Conservation (phyloP, 2,113 vertebrate species). For the Rynchops niger region DNA sequence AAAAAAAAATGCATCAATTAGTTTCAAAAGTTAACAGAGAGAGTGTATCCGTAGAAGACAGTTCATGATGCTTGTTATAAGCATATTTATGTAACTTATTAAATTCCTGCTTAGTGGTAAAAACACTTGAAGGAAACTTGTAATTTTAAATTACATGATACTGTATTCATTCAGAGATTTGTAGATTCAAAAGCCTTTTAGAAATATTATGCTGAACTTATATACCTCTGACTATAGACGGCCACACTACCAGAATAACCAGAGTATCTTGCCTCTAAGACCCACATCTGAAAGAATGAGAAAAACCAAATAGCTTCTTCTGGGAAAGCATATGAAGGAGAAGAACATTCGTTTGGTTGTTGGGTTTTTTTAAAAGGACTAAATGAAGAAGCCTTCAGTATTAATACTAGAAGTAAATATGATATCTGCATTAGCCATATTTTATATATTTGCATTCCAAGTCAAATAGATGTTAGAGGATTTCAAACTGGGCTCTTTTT, state of each 20-base stretch:
- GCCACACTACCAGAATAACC: not conserved
- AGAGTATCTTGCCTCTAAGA: not conserved
- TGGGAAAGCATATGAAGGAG: not conserved
- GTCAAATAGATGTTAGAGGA: accelerated
- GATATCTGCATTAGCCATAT: not conserved
- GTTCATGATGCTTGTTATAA: not conserved
- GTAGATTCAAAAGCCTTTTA: not conserved
- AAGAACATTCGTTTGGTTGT: accelerated
- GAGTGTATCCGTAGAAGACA: not conserved
- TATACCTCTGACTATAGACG: not conserved
- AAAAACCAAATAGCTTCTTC: not conserved
- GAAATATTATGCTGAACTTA: not conserved
- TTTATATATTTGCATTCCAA: not conserved
- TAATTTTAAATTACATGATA: not conserved
- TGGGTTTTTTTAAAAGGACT: not conserved
- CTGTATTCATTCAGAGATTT: not conserved
- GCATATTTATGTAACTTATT: not conserved
- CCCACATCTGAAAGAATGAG: not conserved
- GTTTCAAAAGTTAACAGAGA: not conserved
- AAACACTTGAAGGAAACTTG: not conserved
- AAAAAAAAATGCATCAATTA: not conserved
- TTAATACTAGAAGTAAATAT: not conserved
- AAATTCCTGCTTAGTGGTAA: not conserved
- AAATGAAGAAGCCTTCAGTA: not conserved
- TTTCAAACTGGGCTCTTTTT: not conserved